These are phyloP conservation scores for Muschampia plurimacula DNA, from an alignment of 2,888 invertebrate species.

Conservation along the genomic window DNA sequence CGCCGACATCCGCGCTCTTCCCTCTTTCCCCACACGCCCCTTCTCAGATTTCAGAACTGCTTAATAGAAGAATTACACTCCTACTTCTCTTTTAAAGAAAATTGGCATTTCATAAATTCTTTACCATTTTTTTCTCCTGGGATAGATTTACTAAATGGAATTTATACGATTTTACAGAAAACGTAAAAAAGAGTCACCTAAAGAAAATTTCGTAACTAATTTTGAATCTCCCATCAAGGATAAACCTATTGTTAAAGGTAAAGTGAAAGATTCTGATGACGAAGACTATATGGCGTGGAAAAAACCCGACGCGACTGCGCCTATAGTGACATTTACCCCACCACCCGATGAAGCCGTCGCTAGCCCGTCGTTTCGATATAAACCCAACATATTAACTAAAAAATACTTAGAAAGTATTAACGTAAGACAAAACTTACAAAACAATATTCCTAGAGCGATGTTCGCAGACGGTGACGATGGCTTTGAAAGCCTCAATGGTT, in stretches of 20 bases:
- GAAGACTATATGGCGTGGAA: constrained; percentile 82
- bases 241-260: constrained; percentile 67
- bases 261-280: constrained; percentile 79
- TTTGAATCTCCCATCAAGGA: constrained; percentile 62
- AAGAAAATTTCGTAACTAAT: constrained; percentile 68
- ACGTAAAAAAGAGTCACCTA: constrained; percentile 73
- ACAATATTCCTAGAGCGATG: constrained; percentile 59
- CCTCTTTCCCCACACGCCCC: no score
- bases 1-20: no score
- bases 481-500: constrained; percentile 94
- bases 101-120: constrained; percentile 35
- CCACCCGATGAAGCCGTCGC: constrained; percentile 70
- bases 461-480: constrained; percentile 90
- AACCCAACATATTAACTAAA: constrained; percentile 72
- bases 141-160: constrained; percentile 32
- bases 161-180: constrained; percentile 63
- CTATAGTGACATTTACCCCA: constrained; percentile 78
- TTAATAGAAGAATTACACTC: constrained; percentile 29
- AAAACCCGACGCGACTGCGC: constrained; percentile 69
- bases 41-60: constrained; percentile 36
- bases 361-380: constrained; percentile 64
- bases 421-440: constrained; percentile 63
- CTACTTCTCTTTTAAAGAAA: constrained; percentile 35
- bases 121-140: constrained; percentile 26
- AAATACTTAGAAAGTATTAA: constrained; percentile 79